Conservation (phyloP, 2,888 invertebrate genomes). For the Eristalis arbustorum region DNA sequence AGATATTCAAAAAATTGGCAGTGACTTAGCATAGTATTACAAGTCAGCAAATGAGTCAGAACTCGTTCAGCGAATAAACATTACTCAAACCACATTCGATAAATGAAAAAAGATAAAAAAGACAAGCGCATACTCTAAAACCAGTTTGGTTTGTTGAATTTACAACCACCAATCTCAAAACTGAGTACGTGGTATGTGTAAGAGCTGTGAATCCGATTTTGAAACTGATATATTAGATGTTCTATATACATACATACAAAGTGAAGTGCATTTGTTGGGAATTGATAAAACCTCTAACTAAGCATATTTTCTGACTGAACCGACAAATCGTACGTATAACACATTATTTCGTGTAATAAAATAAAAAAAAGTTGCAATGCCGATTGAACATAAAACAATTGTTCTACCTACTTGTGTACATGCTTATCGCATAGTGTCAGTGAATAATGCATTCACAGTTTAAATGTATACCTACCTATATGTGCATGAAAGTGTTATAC, state of each 20-base stretch:
- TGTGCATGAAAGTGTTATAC: conserved; percentile 44
- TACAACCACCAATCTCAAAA: conserved; percentile 48
- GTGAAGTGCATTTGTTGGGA: conserved; percentile 14
- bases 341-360: conserved; percentile 5
- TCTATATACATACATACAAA: not conserved
- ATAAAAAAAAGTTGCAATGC: conserved; percentile 1
- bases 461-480: not conserved
- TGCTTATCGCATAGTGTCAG: conserved; percentile 49
- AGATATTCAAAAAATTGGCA: not conserved
- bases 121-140: conserved; percentile 50
- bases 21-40: not conserved
- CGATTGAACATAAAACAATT: not conserved
- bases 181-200: conserved; percentile 56
- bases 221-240: conserved; percentile 2
- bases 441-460: conserved; percentile 17
- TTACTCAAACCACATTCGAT: conserved; percentile 13
- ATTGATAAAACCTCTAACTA: not conserved
- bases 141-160: conserved; percentile 59
- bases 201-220: conserved; percentile 25
- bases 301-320: not conserved
- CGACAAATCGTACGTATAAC: not conserved
- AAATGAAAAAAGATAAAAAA: conserved; percentile 11
- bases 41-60: conserved; percentile 1
- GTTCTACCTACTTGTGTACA: not conserved
- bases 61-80: conserved; percentile 21